Percentiles rank a stretch among this genome's conserved stretches.
Conservation (phyloP, 2,888 invertebrate genomes). For the Minunthozetes semirufus region DNA sequence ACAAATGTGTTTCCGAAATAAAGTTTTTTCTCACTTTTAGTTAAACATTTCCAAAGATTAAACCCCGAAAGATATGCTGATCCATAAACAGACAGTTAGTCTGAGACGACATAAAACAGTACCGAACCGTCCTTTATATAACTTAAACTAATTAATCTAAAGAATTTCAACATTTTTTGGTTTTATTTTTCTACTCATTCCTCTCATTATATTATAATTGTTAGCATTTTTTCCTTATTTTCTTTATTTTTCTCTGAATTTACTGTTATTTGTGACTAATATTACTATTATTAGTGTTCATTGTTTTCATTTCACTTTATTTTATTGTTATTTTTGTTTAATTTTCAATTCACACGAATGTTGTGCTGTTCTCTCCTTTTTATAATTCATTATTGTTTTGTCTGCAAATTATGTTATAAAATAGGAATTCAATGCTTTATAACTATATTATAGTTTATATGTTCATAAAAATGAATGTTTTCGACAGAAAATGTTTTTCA, state of each 20-base stretch:
- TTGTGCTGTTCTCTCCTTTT: neutral
- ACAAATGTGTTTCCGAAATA: neutral
- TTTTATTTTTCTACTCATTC: neutral
- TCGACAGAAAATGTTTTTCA: neutral
- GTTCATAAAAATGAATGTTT: slow-evolving; percentile 3
- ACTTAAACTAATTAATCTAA: neutral
- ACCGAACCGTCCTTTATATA: neutral
- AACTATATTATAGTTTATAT: neutral
- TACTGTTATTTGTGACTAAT: no score
- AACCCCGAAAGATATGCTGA: neutral
- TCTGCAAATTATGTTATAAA: neutral
- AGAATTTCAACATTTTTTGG: neutral
- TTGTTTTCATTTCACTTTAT: neutral
- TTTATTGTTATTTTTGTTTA: neutral
- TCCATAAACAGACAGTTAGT: neutral
- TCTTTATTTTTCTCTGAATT: no score
- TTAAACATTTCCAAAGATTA: neutral
- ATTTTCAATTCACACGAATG: slow-evolving; percentile 1
- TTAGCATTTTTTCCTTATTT: no score
- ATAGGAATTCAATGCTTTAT: neutral
- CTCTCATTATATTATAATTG: neutral
- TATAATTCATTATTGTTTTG: neutral
- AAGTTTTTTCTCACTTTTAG: neutral
- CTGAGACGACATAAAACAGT: neutral
- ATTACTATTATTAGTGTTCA: no score